A percentile compares a stretch with the other conserved stretches of the same genome.
These are phyloP conservation scores for Harlomillsia oculata DNA, from an alignment of 1,140 invertebrate genomes.

Conservation along the genomic window DNA sequence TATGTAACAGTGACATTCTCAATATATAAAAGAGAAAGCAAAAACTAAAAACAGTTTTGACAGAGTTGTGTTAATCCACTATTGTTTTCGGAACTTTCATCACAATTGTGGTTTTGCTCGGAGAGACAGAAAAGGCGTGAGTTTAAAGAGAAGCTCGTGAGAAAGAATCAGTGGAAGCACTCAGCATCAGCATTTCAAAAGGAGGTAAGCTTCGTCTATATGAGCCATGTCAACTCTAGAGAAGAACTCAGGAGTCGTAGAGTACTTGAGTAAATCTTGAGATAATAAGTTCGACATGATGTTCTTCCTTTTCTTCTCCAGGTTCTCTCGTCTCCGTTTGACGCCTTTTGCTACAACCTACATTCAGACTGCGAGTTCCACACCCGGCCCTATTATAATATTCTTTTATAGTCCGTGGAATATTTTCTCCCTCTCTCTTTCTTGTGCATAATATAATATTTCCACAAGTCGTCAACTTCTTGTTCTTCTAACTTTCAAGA, in stretches of 20 bases:
- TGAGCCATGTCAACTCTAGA: slow-evolving; percentile 10
- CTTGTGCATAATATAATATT: too few species aligned
- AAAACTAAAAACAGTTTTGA: too few species aligned
- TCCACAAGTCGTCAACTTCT: too few species aligned
- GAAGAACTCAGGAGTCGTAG: not conserved
- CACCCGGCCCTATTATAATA: too few species aligned
- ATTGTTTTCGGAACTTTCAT: slow-evolving; percentile 9
- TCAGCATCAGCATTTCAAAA: slow-evolving; percentile 1
- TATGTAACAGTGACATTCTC: too few species aligned
- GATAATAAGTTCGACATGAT: slow-evolving; percentile 24
- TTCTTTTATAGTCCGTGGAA: too few species aligned
- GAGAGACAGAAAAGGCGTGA: not conserved
- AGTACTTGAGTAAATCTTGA: slow-evolving; percentile 20
- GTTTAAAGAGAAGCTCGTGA: not conserved
- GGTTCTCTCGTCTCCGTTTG: not conserved
- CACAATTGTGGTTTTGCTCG: not conserved
- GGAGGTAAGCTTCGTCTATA: slow-evolving; percentile 13
- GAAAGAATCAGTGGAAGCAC: not conserved
- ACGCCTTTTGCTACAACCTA: too few species aligned
- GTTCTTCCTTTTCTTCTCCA: slow-evolving; percentile 1
- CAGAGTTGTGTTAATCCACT: slow-evolving; percentile 11
- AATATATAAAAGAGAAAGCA: too few species aligned
- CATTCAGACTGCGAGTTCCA: too few species aligned
- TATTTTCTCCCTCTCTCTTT: too few species aligned
- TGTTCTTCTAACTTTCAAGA: too few species aligned